Evolutionary conservation across 2,888 invertebrate species (phyloP).

Genomic region (Latrodectus hesperus): DNA sequence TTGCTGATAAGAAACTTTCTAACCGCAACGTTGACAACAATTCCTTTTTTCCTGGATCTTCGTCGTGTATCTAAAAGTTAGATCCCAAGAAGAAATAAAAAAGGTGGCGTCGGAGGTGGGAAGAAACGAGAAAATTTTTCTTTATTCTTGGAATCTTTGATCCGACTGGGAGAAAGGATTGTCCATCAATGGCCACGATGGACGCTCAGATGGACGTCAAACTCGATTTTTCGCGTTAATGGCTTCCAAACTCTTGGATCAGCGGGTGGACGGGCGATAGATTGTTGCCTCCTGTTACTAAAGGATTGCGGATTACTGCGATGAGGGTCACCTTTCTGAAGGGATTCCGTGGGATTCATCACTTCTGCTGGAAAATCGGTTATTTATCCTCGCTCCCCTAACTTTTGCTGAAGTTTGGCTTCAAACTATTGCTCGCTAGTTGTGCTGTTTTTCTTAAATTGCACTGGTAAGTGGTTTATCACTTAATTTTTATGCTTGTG

Average conservation of each 20-base stretch:
- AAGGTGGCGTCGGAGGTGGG: neutral
- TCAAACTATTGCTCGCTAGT: too few relatives aligned
- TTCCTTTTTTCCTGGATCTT: neutral
- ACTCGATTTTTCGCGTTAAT: slow-evolving; percentile 1
- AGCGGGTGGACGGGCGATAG: neutral
- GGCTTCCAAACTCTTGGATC: neutral
- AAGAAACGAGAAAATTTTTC: neutral
- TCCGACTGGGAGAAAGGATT: neutral
- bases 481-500: too few relatives aligned
- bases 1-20: neutral
- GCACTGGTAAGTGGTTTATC: too few relatives aligned
- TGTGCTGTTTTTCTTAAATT: too few relatives aligned
- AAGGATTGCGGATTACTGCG: neutral
- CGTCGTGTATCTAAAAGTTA: neutral
- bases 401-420: neutral
- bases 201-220: slow-evolving; percentile 1
- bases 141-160: neutral
- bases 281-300: neutral
- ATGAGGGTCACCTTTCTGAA: neutral
- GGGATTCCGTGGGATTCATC: neutral
- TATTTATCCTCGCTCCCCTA: neutral
- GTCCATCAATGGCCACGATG: neutral
- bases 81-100: neutral
- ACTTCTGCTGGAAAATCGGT: neutral
- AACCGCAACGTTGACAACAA: neutral